Evolutionary conservation across 2,113 vertebrate genomes (phyloP), one percentile per base, ranked within the genome.

Genomic region (Malurus cyaneus): DNA sequence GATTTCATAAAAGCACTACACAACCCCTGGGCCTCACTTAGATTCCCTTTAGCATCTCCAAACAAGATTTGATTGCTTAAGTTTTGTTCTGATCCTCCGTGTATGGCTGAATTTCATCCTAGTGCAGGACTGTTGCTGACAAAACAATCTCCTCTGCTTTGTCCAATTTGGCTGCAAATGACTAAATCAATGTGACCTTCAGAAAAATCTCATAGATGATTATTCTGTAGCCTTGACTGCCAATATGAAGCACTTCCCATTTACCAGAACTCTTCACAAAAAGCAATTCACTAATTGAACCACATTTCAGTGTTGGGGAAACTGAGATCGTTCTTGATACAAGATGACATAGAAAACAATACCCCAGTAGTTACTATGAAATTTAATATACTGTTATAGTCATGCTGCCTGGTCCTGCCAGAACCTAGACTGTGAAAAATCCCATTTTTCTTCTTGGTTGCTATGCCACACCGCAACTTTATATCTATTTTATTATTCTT

Each of bases 101-200:
- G 6, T 77, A 32, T 32, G 44, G 56, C 52, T 82, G 64, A 89
- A 56, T 81, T 91, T 86, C 67, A 66, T 59, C 18, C 47, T 28
- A 46, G 2, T 54, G 47, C 47, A 80, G 67, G 47, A 66, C 56
- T 52, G 26, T 8, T 86, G 65, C 73, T 93, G 72, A 80, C 41
- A 80, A 86, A 96, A 89, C 65, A 64, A 65, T 69, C 76, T 91
- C 56, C 47, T 77, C 59, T 66, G 28, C 44, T 91, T 91, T 93
- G 46, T 88, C 72, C 77, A 80, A 46, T 88, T 93, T 77, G 69
- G 72, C 73, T 78, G 44, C 60, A 92, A 92, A 91, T 81, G 5
- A 81, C 72, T 84, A 95, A 95, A 89, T 95, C 80, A 74, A 92
- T 84, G 72, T 66, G 83, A 92, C 94, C 80, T 93, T 92, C 76